Base-by-base conservation (phyloP, 2,888 invertebrate genomes). In the Nematopogon swammerdamellus region DNA sequence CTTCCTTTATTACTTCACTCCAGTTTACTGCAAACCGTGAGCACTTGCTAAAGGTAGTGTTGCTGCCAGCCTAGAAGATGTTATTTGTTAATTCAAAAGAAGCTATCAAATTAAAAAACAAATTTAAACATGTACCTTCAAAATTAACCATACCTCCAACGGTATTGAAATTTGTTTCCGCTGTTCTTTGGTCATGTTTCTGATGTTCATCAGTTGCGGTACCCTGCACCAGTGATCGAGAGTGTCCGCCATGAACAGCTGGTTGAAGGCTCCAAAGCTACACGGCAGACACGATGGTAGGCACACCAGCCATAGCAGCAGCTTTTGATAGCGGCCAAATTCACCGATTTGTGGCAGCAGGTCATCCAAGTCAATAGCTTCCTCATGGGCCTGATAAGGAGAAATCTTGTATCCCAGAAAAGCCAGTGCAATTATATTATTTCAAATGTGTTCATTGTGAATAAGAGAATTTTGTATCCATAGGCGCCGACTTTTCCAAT, bases 191-290 rank as follows among this genome's bases (percentile, higher is more conserved):
- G 84, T 80, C 47, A 88, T 65, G 62, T 84, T 82, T 3, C 58
- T 52, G 58, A 59, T 45, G 56, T 67, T 61, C 48, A 75, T 65
- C 51, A 93, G 70, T 56, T 86, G 85, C 1, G 91, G 89, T 19
- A 91, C 83, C 53, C 70, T 80, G 64, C 95, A 95, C 92, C 94
- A 94, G 72, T 94, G 89, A 44, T 88, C 86, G 0, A 95, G 95
- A 30, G 87, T 85, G 59, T 92, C 89, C 3, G 93, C 86, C 91
- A 95, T 93, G 72, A 96, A 95, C 36, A 95, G 82, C 72, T 95
- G 95, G 74, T 93, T 95, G 71, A 95, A 94, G 3, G 94, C 94
- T 68, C 92, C 91, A 71, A 93, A 95, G 25, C 93, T 94, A 61
- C 94, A 93, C 0, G 95, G 92, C 58, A 95, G 84, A 62, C 94